phyloP scores from a whole-genome alignment of 2,797 vertebrate species.

The Eulemur coronatus region DNA sequence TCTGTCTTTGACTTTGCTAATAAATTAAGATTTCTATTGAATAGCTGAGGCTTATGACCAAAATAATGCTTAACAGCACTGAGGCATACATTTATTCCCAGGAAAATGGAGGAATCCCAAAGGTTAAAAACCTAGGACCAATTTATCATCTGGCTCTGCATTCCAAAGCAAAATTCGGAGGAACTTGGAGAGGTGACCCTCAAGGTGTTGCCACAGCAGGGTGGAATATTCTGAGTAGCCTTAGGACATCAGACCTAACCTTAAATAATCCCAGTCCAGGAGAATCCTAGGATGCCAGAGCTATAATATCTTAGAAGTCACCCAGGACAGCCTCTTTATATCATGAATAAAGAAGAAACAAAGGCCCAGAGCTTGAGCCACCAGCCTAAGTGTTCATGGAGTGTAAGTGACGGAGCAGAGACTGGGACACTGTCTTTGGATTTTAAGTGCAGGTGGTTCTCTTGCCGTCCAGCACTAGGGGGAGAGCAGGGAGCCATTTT shows the following conservation, averaged over 20 bases:
- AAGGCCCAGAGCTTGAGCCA: background rate
- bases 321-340: background rate
- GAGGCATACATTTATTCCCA: background rate
- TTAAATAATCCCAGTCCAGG: background rate
- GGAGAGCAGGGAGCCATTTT: background rate
- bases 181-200: background rate
- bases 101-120: background rate
- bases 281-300: background rate
- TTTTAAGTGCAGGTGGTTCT: background rate
- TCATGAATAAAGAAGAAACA: background rate
- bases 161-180: background rate
- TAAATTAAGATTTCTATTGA: slow-evolving; percentile 1
- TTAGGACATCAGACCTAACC: background rate
- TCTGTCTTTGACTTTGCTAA: background rate
- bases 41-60: background rate
- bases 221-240: background rate
- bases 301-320: background rate
- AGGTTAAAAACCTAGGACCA: no score
- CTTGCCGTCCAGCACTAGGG: background rate
- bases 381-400: background rate
- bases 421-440: background rate
- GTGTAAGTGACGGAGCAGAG: background rate
- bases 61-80: background rate
- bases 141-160: background rate
- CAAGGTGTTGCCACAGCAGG: background rate